Evolutionary conservation across 2,888 invertebrate genomes (phyloP).

Genomic region (Epicampocera succincta): DNA sequence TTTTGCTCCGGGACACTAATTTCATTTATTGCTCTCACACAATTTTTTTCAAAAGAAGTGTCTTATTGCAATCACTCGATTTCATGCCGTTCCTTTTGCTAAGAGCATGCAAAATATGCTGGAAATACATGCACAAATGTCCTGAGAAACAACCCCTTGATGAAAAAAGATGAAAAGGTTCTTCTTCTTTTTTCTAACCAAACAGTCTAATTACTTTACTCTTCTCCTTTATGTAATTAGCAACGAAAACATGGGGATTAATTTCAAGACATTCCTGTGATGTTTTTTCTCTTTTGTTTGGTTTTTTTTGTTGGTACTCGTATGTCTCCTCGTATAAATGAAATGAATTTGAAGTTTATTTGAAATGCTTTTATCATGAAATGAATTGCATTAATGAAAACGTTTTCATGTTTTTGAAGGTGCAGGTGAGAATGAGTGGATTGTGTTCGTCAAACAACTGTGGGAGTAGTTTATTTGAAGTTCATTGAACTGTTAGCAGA

Average conservation of each 20-base stretch:
- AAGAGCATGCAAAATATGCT: neutral
- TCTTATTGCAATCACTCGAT: constrained; percentile 13
- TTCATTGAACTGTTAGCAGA: no score
- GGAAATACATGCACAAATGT: constrained; percentile 15
- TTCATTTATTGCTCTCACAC: neutral
- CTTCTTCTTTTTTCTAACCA: constrained; percentile 8
- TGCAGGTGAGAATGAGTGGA: neutral
- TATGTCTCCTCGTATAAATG: neutral
- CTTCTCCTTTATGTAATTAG: constrained; percentile 26
- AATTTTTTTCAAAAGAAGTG: constrained; percentile 14
- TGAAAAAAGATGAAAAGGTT: constrained; percentile 18
- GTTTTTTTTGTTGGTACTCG: no score
- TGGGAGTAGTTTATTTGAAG: no score
- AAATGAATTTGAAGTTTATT: neutral
- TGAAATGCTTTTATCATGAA: neutral
- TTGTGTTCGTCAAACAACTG: no score
- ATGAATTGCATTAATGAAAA: neutral
- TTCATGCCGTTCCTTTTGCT: neutral
- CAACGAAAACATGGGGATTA: constrained; percentile 25
- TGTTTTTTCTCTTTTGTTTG: neutral
- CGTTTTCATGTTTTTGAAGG: neutral
- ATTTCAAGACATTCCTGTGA: constrained; percentile 11
- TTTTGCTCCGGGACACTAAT: neutral
- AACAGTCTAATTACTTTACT: constrained; percentile 27
- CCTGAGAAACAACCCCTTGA: constrained; percentile 1